phyloP scores from a whole-genome alignment of 2,113 vertebrate species.

The Uria aalge region DNA sequence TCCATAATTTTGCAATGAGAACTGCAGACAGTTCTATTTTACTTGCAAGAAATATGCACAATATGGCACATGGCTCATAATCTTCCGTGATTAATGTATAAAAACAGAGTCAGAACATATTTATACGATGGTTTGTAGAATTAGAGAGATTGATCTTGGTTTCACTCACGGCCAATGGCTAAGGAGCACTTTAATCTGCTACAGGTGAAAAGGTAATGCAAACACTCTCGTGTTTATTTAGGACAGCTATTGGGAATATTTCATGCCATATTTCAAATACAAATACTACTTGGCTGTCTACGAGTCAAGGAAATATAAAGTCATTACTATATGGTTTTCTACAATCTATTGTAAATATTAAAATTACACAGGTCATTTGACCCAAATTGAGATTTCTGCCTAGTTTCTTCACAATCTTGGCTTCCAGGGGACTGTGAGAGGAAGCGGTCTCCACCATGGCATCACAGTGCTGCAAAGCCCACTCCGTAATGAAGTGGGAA shows the following conservation, averaged over 20 bases:
- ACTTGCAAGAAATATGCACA: slow-evolving; percentile 38
- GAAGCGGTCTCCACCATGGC: slow-evolving; percentile 7
- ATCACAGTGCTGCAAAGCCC: background rate
- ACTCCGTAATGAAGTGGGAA: background rate
- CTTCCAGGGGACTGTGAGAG: slow-evolving; percentile 41
- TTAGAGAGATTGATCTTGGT: slow-evolving; percentile 43
- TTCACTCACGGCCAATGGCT: slow-evolving; percentile 29
- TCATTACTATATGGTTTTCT: slow-evolving; percentile 70
- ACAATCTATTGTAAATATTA: slow-evolving; percentile 73
- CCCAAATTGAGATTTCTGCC: slow-evolving; percentile 74
- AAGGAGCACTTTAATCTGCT: slow-evolving; percentile 54
- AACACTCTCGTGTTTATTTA: slow-evolving; percentile 49
- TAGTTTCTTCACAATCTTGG: slow-evolving; percentile 59
- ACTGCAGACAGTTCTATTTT: slow-evolving; percentile 46
- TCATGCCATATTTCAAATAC: slow-evolving; percentile 62
- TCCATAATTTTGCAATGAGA: slow-evolving; percentile 30
- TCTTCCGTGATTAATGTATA: slow-evolving; percentile 56
- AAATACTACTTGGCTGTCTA: slow-evolving; percentile 43
- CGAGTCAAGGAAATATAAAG: slow-evolving; percentile 53
- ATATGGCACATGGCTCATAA: slow-evolving; percentile 26
- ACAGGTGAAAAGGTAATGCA: slow-evolving; percentile 68
- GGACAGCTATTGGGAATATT: slow-evolving; percentile 58
- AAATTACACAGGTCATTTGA: slow-evolving; percentile 80
- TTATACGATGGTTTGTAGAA: slow-evolving; percentile 20
- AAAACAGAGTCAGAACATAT: slow-evolving; percentile 50